These are phyloP conservation scores for Heliconius hortense DNA, from an alignment of 2,888 invertebrate species.

Conservation along the genomic window DNA sequence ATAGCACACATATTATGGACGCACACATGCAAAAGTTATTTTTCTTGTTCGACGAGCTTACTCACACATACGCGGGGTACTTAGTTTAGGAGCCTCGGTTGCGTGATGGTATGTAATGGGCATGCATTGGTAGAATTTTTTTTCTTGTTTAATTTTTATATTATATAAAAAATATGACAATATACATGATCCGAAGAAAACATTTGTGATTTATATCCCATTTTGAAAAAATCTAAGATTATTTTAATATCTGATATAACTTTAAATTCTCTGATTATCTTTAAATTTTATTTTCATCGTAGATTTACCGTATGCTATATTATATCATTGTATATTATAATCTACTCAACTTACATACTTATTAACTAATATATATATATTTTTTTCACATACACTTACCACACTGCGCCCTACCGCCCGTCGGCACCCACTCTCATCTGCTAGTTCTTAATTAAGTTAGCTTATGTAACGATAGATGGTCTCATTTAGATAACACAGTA, in stretches of 20 bases:
- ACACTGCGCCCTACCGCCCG: constrained; percentile 58
- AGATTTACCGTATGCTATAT: neutral
- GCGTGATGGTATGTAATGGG: constrained; percentile 58
- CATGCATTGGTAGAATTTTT: constrained; percentile 39
- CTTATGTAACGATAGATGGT: constrained; percentile 83
- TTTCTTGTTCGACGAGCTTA: constrained; percentile 50
- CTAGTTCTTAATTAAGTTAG: constrained; percentile 83
- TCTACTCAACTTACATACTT: no score
- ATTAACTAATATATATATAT: neutral
- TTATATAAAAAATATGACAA: neutral
- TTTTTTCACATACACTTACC: constrained; percentile 54
- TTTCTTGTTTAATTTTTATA: neutral
- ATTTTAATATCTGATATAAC: no score
- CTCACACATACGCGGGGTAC: constrained; percentile 68
- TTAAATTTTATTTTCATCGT: neutral
- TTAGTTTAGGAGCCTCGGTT: constrained; percentile 71
- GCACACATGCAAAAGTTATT: constrained; percentile 51
- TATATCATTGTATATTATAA: no score
- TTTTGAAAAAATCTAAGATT: no score
- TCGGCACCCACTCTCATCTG: constrained; percentile 80
- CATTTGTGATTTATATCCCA: neutral
- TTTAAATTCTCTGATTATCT: no score
- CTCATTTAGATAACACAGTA: constrained; percentile 83
- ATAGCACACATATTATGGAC: constrained; percentile 66
- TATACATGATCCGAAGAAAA: neutral